phyloP scores from a whole-genome alignment of 2,888 invertebrate genomes.

The Hermaeophaga mercurialis region DNA sequence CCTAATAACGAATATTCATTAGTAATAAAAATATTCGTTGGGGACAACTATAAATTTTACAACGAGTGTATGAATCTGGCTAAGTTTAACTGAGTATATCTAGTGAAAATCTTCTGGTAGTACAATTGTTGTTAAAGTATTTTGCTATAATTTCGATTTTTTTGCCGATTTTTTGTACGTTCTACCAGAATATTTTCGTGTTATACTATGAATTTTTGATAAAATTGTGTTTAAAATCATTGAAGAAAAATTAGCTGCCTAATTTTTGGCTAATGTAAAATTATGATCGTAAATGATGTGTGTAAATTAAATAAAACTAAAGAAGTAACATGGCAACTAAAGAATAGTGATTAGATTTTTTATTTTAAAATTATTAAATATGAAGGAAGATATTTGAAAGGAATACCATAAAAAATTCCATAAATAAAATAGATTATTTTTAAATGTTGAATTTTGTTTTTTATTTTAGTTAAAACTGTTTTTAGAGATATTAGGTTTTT shows the following conservation, averaged over 20 bases:
- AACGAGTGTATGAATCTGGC: neutral
- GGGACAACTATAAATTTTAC: neutral
- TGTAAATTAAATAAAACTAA: conserved; percentile 49
- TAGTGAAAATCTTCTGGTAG: conserved; percentile 21
- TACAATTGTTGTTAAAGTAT: conserved; percentile 35
- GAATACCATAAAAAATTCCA: no score
- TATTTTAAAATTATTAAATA: no score
- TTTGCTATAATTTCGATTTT: conserved; percentile 11
- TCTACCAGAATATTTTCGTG: conserved; percentile 15
- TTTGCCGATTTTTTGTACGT: conserved; percentile 2
- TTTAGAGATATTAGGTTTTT: no score
- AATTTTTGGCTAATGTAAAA: conserved; percentile 49
- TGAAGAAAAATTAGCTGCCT: conserved; percentile 45
- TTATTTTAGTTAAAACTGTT: no score
- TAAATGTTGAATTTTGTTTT: no score
- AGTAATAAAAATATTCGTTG: neutral
- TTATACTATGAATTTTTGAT: conserved; percentile 19
- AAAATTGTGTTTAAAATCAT: conserved; percentile 25
- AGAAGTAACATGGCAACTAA: conserved; percentile 51
- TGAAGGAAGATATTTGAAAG: no score
- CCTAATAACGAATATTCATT: neutral
- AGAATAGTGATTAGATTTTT: no score
- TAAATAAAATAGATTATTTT: no score
- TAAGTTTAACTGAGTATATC: conserved; percentile 48
- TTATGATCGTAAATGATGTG: conserved; percentile 50